Percentiles rank a stretch among this genome's conserved stretches.
Conservation (phyloP, 1,140 invertebrate genomes). For the Achatina immaculata region DNA sequence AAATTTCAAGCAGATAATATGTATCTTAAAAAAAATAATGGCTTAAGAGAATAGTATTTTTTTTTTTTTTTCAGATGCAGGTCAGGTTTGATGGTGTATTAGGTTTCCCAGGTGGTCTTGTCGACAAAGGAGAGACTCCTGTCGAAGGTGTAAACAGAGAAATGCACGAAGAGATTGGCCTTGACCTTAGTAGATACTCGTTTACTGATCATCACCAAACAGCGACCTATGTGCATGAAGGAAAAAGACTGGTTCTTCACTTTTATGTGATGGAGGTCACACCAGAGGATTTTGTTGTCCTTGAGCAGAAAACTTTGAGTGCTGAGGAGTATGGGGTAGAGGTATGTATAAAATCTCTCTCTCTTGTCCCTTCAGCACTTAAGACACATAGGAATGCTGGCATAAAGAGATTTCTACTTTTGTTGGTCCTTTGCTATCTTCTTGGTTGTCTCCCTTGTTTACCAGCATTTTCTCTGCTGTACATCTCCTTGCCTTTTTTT, state of each 20-base stretch:
- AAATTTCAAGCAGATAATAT: too few species aligned
- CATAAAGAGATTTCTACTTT: background rate
- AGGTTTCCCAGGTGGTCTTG: constrained; percentile 76
- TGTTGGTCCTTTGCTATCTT: background rate
- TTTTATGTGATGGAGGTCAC: constrained; percentile 73
- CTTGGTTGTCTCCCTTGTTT: too few species aligned
- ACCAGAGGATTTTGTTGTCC: constrained; percentile 67
- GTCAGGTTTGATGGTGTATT: constrained; percentile 76
- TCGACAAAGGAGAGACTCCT: constrained; percentile 72
- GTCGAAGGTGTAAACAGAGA: constrained; percentile 73
- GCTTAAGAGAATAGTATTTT: too few species aligned
- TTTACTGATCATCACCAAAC: constrained; percentile 61
- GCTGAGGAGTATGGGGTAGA: constrained; percentile 73
- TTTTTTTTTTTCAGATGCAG: constrained; percentile 75
- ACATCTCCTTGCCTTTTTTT: too few species aligned
- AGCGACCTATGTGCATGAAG: constrained; percentile 57
- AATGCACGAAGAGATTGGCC: constrained; percentile 74
- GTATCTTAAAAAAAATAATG: too few species aligned
- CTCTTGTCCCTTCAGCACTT: background rate
- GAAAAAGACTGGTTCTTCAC: constrained; percentile 71
- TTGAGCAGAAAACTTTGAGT: constrained; percentile 66
- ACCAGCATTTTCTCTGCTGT: too few species aligned
- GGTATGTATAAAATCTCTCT: constrained; percentile 48
- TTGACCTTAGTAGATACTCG: constrained; percentile 63
- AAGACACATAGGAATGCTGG: background rate